These are phyloP conservation scores for Stenopsyche tienmushanensis DNA, from an alignment of 1,140 invertebrate species.

Conservation along the genomic window DNA sequence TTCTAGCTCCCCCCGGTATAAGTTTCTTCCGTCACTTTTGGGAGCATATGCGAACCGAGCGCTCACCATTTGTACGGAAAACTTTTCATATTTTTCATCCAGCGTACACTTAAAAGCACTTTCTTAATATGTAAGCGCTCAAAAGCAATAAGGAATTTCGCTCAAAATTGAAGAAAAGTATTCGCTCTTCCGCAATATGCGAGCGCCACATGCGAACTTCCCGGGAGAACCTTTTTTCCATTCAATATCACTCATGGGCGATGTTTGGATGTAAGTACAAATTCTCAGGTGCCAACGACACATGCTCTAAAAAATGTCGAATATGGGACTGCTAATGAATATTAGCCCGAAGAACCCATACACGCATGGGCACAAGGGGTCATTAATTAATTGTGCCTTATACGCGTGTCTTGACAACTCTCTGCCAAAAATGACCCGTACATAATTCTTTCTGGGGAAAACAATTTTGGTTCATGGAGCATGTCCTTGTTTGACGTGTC, in stretches of 20 bases:
- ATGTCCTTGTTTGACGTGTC: conserved; percentile 25
- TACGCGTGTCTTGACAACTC: neutral
- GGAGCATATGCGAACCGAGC: conserved; percentile 2
- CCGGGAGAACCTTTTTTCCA: too few species aligned
- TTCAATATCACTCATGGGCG: too few species aligned
- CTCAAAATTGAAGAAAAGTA: neutral
- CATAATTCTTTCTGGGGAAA: conserved; percentile 32
- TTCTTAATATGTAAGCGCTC: neutral
- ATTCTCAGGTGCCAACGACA: neutral
- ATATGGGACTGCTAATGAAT: neutral
- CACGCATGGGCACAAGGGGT: conserved; percentile 30
- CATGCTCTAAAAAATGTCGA: conserved; percentile 6
- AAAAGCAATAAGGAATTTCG: neutral
- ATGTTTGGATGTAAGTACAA: neutral
- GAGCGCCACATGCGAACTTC: too few species aligned
- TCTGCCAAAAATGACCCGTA: conserved; percentile 32
- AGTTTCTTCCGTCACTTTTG: neutral
- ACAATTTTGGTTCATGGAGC: conserved; percentile 31
- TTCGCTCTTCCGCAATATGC: too few species aligned
- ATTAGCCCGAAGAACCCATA: neutral
- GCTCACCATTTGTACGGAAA: conserved; percentile 6
- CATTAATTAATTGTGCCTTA: conserved; percentile 32
- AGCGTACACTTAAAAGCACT: conserved; percentile 6
- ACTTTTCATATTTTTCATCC: conserved; percentile 12
- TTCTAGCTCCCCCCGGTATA: neutral